Base-by-base conservation (phyloP, 2,113 vertebrate genomes). In the Notechis scutatus region DNA sequence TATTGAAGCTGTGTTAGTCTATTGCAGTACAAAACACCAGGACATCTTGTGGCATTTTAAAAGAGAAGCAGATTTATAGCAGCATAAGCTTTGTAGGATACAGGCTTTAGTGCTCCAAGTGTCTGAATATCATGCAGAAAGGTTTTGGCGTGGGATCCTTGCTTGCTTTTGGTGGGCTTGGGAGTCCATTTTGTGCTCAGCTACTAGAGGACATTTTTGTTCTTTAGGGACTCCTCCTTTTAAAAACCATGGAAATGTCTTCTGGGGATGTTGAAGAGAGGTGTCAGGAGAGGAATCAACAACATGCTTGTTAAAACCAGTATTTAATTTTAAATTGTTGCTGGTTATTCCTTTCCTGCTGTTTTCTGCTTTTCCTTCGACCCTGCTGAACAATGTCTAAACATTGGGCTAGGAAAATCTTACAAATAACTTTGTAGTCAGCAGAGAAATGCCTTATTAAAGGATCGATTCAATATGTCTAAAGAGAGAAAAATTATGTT, bases 261-360 rank as follows among this genome's bases (percentile, higher is more conserved):
- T 81, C 8, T 86, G 61, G 42, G 85, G 39, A 24, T 93, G 26
- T 64, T 88, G 88, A 39, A 47, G 59, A 91, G 6, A 9, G 24
- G 3, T 87, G 3, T 89, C 90, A n/a, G n/a, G 24, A 89, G 91
- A 61, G n/a, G 91, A 95, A 0, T 87, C 93, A 87, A 34, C 91
- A 85, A 15, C 29, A 6, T 57, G 86, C 39, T 91, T n/a, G 24
- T 61, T 92, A 87, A 90, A n/a, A 54, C 85, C 94, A 47, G 61
- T 39, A 39, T 21, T 92, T 86, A 52, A 4, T 92, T 94, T 95
- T 88, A 20, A 50, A 3, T 85, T 59, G 23, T 57, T 2, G 7
- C 92, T 94, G 57, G 15, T 88, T 64, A 39, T 54, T 42, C 74
- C 74, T 39, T 52, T 85, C 34, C 23, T 10, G 1, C 47, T 94